Percentiles rank a stretch among this genome's conserved stretches.
These are phyloP conservation scores for Scelioninae gen. 2 DNA, from an alignment of 2,888 invertebrate genomes.

Conservation along the genomic window DNA sequence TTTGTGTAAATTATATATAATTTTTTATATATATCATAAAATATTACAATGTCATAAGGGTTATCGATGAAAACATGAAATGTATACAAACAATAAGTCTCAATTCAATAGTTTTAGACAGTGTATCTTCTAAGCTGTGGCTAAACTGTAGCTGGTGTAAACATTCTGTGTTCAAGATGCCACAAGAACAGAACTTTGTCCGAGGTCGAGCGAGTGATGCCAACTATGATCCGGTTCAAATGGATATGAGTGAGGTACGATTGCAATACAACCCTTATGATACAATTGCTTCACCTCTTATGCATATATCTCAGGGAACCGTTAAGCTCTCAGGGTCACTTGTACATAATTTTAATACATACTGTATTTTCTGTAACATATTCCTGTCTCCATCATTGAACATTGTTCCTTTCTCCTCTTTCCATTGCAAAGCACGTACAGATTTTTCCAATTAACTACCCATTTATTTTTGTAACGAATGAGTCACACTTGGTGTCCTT, in stretches of 20 bases:
- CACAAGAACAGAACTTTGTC: conserved; percentile 54
- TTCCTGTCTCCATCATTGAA: neutral
- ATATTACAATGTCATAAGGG: too few relatives aligned
- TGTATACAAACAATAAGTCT: conserved; percentile 14
- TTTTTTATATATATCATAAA: too few relatives aligned
- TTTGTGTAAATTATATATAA: too few relatives aligned
- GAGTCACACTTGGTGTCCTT: conserved; percentile 22
- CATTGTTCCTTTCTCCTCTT: neutral
- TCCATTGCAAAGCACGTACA: neutral
- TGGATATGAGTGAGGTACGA: conserved; percentile 86
- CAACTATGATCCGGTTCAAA: conserved; percentile 86
- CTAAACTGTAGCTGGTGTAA: conserved; percentile 26
- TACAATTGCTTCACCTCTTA: conserved; percentile 26
- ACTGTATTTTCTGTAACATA: neutral
- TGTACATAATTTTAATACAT: conserved; percentile 41
- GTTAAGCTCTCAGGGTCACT: conserved; percentile 43
- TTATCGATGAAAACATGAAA: neutral
- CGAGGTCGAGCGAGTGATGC: conserved; percentile 77
- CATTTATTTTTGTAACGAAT: conserved; percentile 7
- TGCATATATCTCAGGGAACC: conserved; percentile 38
- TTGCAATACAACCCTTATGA: conserved; percentile 40
- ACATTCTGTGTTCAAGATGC: conserved; percentile 63
- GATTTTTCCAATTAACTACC: neutral
- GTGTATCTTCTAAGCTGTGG: conserved; percentile 21
- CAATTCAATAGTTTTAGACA: conserved; percentile 29